Evolutionary conservation across 2,797 vertebrate genomes (phyloP), one percentile per base, ranked within the genome.

Genomic region (Pseudochaenichthys georgianus): DNA sequence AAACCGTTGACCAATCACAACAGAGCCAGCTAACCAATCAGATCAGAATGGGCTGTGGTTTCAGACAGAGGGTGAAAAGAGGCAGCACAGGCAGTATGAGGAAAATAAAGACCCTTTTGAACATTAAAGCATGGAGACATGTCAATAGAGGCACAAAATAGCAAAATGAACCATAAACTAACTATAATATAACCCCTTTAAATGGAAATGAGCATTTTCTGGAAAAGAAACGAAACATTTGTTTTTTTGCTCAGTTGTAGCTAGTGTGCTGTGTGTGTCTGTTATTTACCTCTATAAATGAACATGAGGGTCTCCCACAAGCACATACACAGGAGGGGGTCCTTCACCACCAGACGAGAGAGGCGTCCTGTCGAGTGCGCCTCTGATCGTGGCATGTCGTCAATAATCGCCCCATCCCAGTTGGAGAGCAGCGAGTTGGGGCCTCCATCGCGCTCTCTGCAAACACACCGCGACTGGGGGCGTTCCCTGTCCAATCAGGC

Each of bases 231-330:
- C 1, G 42, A 78, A 74, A 19, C 31, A 59, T n/a, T 34, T 61
- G 38, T 47, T 13, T 50, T 70, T 23, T 38, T 9, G 34, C 72
- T 53, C 38, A 55, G 12, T 9, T 42, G 23, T 5, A 50, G 28
- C 21, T 15, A 17, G 51, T 17, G 13, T 52, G 13, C 55, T 17
- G 23, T 38, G 23, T 42, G 28, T 61, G 12, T 1, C 8, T 53
- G 21, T 38, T 70, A 64, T 75, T 72, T 96, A 99, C 98, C 98
- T 98, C 97, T 96, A 83, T 99, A 99, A 77, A 99, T 97, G 91
- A 99, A 99, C 96, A 95, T 96, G 70, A 99, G 96, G 17, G 97
- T 95, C 92, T 98, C 97, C 63, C 96, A 95, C 75, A 98, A 89
- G 88, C 97, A 99, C 53, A 95, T 94, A 73, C 95, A 98, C 90